Evolutionary conservation across 2,888 invertebrate species (phyloP), one percentile per base, ranked within the genome.

Genomic region (Tenodera sinensis): DNA sequence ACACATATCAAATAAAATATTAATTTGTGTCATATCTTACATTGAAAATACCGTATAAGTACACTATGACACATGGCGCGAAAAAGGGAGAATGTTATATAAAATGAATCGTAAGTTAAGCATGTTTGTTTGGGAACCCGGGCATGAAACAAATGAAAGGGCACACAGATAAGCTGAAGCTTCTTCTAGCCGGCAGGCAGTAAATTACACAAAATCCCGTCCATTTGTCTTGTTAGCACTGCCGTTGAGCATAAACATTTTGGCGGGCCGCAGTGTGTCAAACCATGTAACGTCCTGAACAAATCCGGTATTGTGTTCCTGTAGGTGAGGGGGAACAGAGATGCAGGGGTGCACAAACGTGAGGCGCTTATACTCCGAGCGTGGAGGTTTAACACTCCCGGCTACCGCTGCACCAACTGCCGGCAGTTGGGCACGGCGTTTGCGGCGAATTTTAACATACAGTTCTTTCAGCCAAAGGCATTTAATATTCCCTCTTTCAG

Each of bases 181-280:
- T 42, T 42, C 42, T 42, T 42, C 42, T 42, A 42, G 42, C 42
- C 42, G 42, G 42, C 42, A 42, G 42, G 42, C 42, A 15, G 20
- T 71, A 71, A 71, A 71, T 71, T 71, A 71, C 54, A 87, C 71
- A 87, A 54, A 87, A 71, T 71, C 54, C 54, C 54, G 27, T 84
- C 85, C 81, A 86, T 86, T 83, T 87, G 87, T 83, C 87, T 87
- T 87, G 87, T 87, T 87, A 87, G 87, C 87, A 83, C 87, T 87
- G 87, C 82, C 83, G 87, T 82, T 34, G 82, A 87, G 83, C 87
- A 87, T 87, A 87, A 87, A 87, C 87, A 87, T 87, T 87, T 87
- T 87, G 87, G 87, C 87, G 87, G 87, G 30, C 87, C 30, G 34
- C 87, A 82, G n/a, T 42, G 82, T 34, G 82, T 83, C 87, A 87